Base-by-base conservation (phyloP, 2,888 invertebrate species). In the Mythimna albipuncta region DNA sequence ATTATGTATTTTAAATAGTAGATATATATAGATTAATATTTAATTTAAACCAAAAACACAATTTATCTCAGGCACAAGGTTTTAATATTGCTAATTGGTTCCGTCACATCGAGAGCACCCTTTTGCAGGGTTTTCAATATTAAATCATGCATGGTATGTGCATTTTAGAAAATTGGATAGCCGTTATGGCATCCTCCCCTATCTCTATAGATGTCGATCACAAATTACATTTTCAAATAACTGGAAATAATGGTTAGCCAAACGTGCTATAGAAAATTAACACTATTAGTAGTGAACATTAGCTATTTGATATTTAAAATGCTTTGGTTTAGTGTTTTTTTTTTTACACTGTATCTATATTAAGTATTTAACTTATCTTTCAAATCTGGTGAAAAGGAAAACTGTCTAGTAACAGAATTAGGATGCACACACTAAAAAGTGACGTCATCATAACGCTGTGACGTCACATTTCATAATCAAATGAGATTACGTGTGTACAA, bases 21-120 rank as follows among this genome's bases (percentile, higher is more conserved):
- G 38, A 7, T 38, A 38, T 7, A 7, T 38, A 38, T 9, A 38
- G 11, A 32, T 11, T 11, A 44, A 44, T 26, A 11, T 44, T 13
- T 4, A 10, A 10, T 11, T 44, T 3, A 44, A 41, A 13, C 44
- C 13, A 44, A 13, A 44, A 44, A 44, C 44, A 44, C 11, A 11
- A 3, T 32, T n/a, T 59, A 65, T 64, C 74, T 68, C 70, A 69
- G 62, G 58, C 70, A 77, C 89, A 90, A 90, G 89, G 90, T 83
- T 83, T 82, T 64, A 73, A 62, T 79, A 78, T 87, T 81, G 88
- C 86, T 89, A 92, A 92, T 91, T 88, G 82, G 83, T 87, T 87
- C 87, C 81, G 87, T 87, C 87, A 87, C 89, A 90, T 88, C 82
- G 82, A 85, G 67, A 79, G 82, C 79, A 65, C 70, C 72, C 67